Percentiles rank a stretch among this genome's conserved stretches.
phyloP scores from a whole-genome alignment of 2,797 vertebrate species.

The Gallinago nigripennis region DNA sequence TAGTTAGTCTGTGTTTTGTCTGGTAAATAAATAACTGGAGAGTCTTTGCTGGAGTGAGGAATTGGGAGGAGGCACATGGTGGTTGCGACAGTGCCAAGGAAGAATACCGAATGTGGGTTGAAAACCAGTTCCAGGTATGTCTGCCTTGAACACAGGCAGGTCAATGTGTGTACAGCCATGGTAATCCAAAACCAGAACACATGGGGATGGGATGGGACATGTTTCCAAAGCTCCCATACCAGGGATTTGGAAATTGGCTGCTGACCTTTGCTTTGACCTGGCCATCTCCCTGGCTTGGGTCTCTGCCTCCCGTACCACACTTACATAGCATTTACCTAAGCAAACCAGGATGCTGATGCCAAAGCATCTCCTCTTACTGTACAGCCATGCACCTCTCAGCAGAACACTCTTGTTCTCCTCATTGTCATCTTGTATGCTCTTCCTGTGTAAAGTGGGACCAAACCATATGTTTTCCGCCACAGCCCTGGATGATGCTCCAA shows the following conservation, averaged over 20 bases:
- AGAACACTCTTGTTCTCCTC: neutral
- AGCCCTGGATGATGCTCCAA: neutral
- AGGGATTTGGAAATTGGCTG: neutral
- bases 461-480: neutral
- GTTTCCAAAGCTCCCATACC: neutral
- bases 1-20: slow-evolving; percentile 67
- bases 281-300: neutral
- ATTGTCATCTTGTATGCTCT: neutral
- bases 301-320: accelerated
- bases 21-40: slow-evolving; percentile 60
- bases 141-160: neutral
- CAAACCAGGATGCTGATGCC: neutral
- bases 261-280: neutral
- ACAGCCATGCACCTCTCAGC: neutral
- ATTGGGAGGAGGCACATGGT: neutral
- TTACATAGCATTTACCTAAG: accelerated
- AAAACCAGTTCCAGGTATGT: neutral
- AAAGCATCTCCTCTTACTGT: neutral
- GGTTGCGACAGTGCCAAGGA: neutral
- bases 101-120: neutral
- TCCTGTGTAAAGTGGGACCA: neutral
- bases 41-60: slow-evolving; percentile 1
- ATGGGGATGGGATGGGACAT: neutral
- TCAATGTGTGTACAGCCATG: neutral
- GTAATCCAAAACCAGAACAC: neutral